Base-by-base conservation (phyloP, 2,888 invertebrate genomes). In the Phanerotoma sp. region DNA sequence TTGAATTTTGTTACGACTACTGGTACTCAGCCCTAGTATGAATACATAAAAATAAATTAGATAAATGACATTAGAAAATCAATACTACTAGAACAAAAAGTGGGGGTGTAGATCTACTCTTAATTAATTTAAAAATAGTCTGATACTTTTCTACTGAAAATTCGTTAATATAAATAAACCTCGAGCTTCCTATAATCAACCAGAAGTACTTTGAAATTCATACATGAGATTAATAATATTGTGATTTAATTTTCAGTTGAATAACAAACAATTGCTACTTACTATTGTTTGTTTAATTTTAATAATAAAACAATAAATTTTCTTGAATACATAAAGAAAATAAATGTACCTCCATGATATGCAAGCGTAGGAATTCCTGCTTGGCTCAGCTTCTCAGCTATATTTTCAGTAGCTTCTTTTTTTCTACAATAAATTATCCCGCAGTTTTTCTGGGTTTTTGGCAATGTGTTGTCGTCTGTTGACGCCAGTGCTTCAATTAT, bases 381-480 rank as follows among this genome's bases (percentile, higher is more conserved):
- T 58, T 84, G 83, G 22, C 83, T 84, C 50, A 99, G 81, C 72
- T 86, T 86, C 38, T 82, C 79, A 1, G 96, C 91, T 58, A 99
- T 80, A 56, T 89, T 84, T 72, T 91, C 92, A 45, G 96, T 96
- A 62, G 89, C 87, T 66, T 96, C 95, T 58, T 97, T 82, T 1
- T 96, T 96, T 58, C 98, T 84, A 75, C 97, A 97, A 77, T 98
- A 98, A 54, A 98, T 86, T 66, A 98, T 97, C 4, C 93, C 96
- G 77, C 91, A 92, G 15, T 82, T 84, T 67, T 74, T 77, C 57
- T 77, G 72, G 41, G 68, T 74, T 81, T 51, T 50, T 30, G 42
- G 20, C 21, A 49, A 20, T 3, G 6, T n/a, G 15, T 51, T 48
- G 16, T 62, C 79, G 42, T 84, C 81, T 59, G 84, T 80, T 32